Evolutionary conservation across 2,797 vertebrate species (phyloP).

Genomic region (Dallia pectoralis): DNA sequence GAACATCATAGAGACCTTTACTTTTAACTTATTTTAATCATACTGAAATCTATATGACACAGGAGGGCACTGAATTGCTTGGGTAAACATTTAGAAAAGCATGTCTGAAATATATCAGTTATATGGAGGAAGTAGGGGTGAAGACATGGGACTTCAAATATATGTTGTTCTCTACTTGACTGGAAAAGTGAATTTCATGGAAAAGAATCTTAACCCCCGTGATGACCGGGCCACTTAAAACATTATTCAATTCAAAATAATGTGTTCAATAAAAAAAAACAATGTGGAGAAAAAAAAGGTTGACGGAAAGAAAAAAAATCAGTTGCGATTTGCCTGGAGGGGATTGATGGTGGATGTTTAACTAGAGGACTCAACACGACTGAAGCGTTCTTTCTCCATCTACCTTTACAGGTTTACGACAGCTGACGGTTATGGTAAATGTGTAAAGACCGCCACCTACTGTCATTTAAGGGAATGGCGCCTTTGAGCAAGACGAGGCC

Average conservation of each 20-base stretch:
- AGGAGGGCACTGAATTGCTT: too few relatives aligned
- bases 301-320: background rate
- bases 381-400: background rate
- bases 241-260: background rate
- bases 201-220: too few relatives aligned
- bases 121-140: background rate
- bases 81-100: background rate
- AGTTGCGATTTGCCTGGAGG: background rate
- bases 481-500: background rate
- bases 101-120: background rate
- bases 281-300: too few relatives aligned
- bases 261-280: background rate
- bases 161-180: background rate
- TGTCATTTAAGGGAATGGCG: background rate
- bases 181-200: background rate
- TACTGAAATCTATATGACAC: too few relatives aligned
- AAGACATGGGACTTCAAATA: too few relatives aligned
- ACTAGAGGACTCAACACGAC: background rate
- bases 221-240: background rate
- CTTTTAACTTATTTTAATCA: too few relatives aligned
- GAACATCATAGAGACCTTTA: too few relatives aligned
- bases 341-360: background rate
- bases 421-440: background rate
- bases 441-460: constrained; percentile 46
- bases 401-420: background rate